Evolutionary conservation across 2,888 invertebrate genomes (phyloP).

Genomic region (Gastracanthus pulcherrimus): DNA sequence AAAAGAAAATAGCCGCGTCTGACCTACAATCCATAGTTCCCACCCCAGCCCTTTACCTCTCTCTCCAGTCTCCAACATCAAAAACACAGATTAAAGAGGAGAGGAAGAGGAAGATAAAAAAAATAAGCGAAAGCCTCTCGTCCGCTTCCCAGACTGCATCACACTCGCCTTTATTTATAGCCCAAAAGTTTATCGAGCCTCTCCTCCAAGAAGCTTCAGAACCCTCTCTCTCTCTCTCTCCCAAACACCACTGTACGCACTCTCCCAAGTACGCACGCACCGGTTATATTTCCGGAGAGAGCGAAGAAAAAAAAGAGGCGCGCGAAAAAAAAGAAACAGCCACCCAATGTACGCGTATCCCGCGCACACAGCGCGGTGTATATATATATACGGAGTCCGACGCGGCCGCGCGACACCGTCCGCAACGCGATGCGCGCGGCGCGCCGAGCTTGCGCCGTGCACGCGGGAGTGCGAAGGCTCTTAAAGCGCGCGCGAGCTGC

Average conservation of each 20-base stretch:
- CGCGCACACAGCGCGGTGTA: background rate
- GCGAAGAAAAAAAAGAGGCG: background rate
- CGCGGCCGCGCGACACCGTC: background rate
- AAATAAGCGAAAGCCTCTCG: background rate
- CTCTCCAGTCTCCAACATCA: background rate
- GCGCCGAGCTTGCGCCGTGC: conserved; percentile 37
- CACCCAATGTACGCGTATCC: no score
- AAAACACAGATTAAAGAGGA: background rate
- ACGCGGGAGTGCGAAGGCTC: background rate
- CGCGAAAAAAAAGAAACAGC: no score
- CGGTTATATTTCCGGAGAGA: no score
- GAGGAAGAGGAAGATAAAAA: conserved; percentile 4
- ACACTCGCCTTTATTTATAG: conserved; percentile 19
- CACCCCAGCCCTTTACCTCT: background rate
- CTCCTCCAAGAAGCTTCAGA: conserved; percentile 4
- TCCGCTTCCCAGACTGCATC: background rate
- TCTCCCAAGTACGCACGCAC: no score
- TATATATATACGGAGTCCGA: background rate
- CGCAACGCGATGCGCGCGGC: background rate
- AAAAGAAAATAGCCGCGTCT: background rate
- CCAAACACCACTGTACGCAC: background rate
- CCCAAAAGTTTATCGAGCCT: conserved; percentile 15
- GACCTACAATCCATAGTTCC: background rate
- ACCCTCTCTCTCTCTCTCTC: background rate
- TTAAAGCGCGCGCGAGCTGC: background rate